Percentiles rank a stretch among this genome's conserved stretches.
Evolutionary conservation across 2,888 invertebrate species (phyloP).

Genomic region (Pelosia muscerda): DNA sequence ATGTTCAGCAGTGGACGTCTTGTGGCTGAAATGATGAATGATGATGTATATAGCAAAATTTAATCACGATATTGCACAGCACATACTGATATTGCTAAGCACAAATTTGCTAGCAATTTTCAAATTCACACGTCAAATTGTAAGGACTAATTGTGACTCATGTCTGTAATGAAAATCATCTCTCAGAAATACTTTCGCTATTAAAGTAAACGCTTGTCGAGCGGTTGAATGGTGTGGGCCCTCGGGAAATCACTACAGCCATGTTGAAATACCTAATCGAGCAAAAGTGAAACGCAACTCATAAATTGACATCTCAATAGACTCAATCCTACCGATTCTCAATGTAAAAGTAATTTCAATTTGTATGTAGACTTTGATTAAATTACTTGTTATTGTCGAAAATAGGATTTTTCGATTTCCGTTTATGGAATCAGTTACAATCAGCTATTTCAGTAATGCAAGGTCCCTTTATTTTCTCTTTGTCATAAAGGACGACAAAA

Average conservation of each 20-base stretch:
- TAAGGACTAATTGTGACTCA: conserved; percentile 45
- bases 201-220: conserved; percentile 68
- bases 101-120: not conserved
- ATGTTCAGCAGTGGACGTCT: too few relatives aligned
- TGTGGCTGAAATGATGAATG: too few relatives aligned
- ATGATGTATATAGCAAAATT: too few relatives aligned
- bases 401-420: conserved; percentile 21
- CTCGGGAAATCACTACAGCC: conserved; percentile 69
- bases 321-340: conserved; percentile 17
- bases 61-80: not conserved
- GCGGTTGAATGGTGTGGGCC: conserved; percentile 56
- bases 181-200: conserved; percentile 70
- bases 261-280: conserved; percentile 56
- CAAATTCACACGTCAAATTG: conserved; percentile 45
- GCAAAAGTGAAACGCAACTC: conserved; percentile 49
- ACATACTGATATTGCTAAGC: not conserved
- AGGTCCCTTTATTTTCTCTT: conserved; percentile 21
- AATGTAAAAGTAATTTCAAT: conserved; percentile 28
- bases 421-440: conserved; percentile 24
- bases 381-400: conserved; percentile 16
- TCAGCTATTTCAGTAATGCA: conserved; percentile 25
- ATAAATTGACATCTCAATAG: conserved; percentile 53
- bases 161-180: conserved; percentile 70
- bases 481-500: conserved; percentile 25
- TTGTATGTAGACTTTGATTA: conserved; percentile 24